Evolutionary conservation across 2,888 invertebrate genomes (phyloP), one percentile per base, ranked within the genome.

Genomic region (Leptopilina drosophilae): DNA sequence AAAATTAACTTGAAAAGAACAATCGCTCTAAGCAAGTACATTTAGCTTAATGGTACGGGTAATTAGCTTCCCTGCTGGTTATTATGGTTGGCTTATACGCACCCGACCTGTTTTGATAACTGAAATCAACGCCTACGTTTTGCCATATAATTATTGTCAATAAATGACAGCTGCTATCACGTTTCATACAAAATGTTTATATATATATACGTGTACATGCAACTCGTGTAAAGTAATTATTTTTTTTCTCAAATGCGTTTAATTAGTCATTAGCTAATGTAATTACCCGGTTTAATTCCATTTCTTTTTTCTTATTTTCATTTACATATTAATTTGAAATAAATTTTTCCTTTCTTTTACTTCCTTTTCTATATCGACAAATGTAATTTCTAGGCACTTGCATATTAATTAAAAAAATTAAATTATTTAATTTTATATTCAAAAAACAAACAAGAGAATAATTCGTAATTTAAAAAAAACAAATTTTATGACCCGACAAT

Each of bases 41-140:
- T 73, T 69, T 14, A 69, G 56, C n/a, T 73, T 73, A 33, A 73
- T 56, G 73, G 56, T 73, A 73, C 53, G 2, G 56, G 26, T 73
- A 73, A 59, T 73, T 73, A 73, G 73, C 56, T 40, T 33, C 26
- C n/a, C 40, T 56, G 56, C 56, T 73, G 40, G 73, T 73, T 11
- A 11, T 11, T 49, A 56, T 56, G 26, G 33, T 53, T 53, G 53
- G 26, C 14, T 12, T 69, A 49, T 53, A 53, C 14, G n/a, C 56
- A 56, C 67, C 20, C 12, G 73, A 73, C 73, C 40, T 56, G 73
- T 73, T 73, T 73, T 56, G 73, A 73, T 73, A 73, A 73, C 73
- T 56, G 73, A 73, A 73, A 56, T 73, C 56, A 59, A 56, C 33
- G 56, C 73, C 56, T n/a, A n/a, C 73, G n/a, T 56, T 53, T 11